These are phyloP conservation scores for Drosophila demipolita DNA, from an alignment of 2,888 invertebrate species.

Conservation along the genomic window DNA sequence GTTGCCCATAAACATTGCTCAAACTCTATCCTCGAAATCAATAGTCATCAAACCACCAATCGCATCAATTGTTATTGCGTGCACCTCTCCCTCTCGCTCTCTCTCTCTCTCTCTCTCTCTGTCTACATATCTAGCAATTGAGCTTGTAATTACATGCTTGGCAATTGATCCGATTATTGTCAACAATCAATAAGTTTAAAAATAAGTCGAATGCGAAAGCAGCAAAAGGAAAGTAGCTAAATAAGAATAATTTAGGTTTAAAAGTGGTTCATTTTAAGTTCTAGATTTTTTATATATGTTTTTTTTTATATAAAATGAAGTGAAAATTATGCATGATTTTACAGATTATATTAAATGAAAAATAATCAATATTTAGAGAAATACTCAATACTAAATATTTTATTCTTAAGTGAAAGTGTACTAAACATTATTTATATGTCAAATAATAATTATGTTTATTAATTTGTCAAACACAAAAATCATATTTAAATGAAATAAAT, in stretches of 20 bases:
- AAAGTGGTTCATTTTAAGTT: neutral
- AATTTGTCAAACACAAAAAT: neutral
- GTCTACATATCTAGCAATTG: neutral
- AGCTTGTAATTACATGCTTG: neutral
- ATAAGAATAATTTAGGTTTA: neutral
- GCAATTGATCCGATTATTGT: slow-evolving; percentile 6
- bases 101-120: neutral
- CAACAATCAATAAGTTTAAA: neutral
- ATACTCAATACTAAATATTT: neutral
- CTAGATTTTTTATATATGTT: neutral
- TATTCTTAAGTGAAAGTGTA: neutral
- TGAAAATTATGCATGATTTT: neutral
- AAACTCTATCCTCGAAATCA: slow-evolving; percentile 52
- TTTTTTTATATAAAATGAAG: neutral
- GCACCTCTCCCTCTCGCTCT: neutral
- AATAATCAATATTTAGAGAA: neutral
- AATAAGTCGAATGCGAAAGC: neutral
- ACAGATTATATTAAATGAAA: neutral
- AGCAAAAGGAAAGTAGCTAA: neutral
- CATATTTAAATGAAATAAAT: neutral
- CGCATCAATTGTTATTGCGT: slow-evolving; percentile 26
- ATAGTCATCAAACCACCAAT: slow-evolving; percentile 46
- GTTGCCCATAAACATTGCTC: slow-evolving; percentile 61
- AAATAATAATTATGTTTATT: neutral
- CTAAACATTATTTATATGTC: neutral